Base-by-base conservation (phyloP, 2,888 invertebrate genomes). In the Apomyelois bistriatella region DNA sequence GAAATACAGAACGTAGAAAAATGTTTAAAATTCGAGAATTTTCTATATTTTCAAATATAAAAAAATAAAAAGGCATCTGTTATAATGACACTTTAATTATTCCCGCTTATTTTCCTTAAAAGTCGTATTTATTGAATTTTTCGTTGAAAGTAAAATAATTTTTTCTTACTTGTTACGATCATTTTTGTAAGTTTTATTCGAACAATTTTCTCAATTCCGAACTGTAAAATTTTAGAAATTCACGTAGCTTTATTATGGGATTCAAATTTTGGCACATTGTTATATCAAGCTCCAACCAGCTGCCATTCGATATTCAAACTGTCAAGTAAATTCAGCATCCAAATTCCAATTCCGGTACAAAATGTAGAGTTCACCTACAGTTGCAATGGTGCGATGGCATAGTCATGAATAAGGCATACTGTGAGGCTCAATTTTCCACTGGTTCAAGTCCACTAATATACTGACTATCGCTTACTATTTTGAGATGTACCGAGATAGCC, bases 341-440 rank as follows among this genome's bases (percentile, higher is more conserved):
- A 74, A 76, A 72, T 73, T 74, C 68, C 66, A 66, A 70, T 72
- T 74, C 64, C 64, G 63, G 68, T 65, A 64, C 72, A 68, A 68
- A 76, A 75, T 76, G 65, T 68, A 71, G 64, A 53, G 61, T 72
- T 77, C 70, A 74, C 1, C 16, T 16, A 74, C 81, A 77, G 80
- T 76, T 72, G 74, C 70, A 75, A 58, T 62, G 66, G 68, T 62
- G 64, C 61, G 58, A 69, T 66, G 66, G 62, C 68, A 63, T 66
- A 72, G 72, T 75, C 77, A 82, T 85, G 84, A 83, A 84, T 85
- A 86, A 84, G 76, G 73, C 79, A 83, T 82, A 70, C 60, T 66
- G 70, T 66, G 32, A 8, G 61, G 78, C 82, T 76, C 78, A 82
- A 84, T 85, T 85, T 85, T 81, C 79, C 79, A 62, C 72, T 64